Evolutionary conservation across 2,797 vertebrate genomes (phyloP), one percentile per base, ranked within the genome.

Genomic region (Tolypeutes matacus): DNA sequence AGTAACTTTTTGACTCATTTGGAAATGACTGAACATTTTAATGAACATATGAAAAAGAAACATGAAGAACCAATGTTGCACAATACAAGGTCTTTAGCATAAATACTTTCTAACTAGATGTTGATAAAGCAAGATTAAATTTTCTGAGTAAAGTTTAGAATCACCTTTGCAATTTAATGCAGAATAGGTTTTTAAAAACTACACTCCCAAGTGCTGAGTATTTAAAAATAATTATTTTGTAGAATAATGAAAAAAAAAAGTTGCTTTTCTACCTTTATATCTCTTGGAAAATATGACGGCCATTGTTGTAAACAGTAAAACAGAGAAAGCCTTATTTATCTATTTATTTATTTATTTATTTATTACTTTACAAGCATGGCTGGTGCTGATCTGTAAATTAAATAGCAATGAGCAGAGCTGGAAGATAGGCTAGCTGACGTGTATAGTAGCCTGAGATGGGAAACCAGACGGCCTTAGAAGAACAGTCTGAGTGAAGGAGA

Each of bases 141-240:
- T 67, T 73, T 95, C 75, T 95, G 73, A 83, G 76, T 75, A 20
- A 53, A 46, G 82, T 86, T 13, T 0, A 84, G 82, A 91, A 95
- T 96, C 62, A 81, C n/a, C 75, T 11, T 58, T n/a, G 34, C 83
- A 83, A 1, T 31, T 25, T 84, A 65, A 92, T n/a, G 89, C 75
- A 88, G 65, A 86, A 42, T 10, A 78, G 8, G 20, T 36, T 72
- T 85, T 91, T 69, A 85, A 96, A 94, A 95, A 96, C 75, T 53
- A 94, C 95, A 92, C 65, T 88, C 60, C 60, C 76, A 87, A 95
- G 65, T 83, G 91, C 31, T 56, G 73, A 29, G 25, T 89, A 75
- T 82, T 95, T 93, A 91, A 69, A 96, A 96, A 81, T 64, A 90
- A 84, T 4, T 18, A 36, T 58, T 90, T 93, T 46, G 89, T 51